A percentile compares a stretch with the other conserved stretches of the same genome.
These are phyloP conservation scores for Hyppa rectilinea DNA, from an alignment of 2,888 invertebrate genomes.

Conservation along the genomic window DNA sequence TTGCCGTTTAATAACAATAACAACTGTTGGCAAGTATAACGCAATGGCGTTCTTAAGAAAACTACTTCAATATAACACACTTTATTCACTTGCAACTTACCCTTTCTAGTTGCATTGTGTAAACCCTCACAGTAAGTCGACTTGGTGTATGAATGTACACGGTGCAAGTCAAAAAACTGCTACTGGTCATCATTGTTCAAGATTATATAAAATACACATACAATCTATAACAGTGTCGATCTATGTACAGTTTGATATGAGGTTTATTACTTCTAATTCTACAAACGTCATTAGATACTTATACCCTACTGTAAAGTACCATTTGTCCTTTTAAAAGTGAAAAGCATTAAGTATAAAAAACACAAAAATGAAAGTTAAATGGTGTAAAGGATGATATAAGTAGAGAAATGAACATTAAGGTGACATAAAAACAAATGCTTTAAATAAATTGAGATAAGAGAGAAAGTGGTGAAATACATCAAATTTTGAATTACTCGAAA, in stretches of 20 bases:
- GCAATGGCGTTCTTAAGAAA: neutral
- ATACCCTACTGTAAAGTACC: conserved; percentile 22
- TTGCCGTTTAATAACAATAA: conserved; percentile 9
- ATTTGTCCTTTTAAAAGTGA: conserved; percentile 13
- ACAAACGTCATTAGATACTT: conserved; percentile 19
- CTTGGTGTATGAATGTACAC: neutral
- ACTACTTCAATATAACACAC: neutral
- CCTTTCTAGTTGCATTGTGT: neutral
- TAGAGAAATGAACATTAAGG: neutral
- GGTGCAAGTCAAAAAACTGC: neutral
- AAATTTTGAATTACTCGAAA: conserved; percentile 26
- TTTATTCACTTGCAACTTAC: conserved; percentile 3
- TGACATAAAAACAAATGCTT: neutral
- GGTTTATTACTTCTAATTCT: conserved; percentile 36
- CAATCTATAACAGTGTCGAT: conserved; percentile 6
- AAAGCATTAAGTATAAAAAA: neutral
- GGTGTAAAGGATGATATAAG: neutral
- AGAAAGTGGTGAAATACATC: neutral
- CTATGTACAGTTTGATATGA: conserved; percentile 53
- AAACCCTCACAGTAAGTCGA: neutral
- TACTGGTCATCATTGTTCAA: neutral
- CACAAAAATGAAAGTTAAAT: neutral
- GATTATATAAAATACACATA: conserved; percentile 10
- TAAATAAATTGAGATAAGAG: neutral
- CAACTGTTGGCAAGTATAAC: conserved; percentile 34